A percentile compares a stretch with the other conserved stretches of the same genome.
These are phyloP conservation scores for Ploceus nigricollis DNA, from an alignment of 2,113 vertebrate species.

Conservation along the genomic window DNA sequence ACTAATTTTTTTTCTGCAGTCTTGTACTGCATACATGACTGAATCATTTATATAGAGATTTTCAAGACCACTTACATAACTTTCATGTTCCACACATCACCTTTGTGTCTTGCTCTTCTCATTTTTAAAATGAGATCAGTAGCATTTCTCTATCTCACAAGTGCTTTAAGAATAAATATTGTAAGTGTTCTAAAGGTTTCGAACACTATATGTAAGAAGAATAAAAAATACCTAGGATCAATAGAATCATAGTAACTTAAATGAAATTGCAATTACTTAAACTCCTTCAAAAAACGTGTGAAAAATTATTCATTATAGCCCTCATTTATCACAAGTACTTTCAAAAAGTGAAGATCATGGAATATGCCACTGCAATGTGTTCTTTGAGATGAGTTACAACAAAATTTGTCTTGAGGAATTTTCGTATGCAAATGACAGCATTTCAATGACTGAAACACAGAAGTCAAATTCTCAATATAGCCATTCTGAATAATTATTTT, in stretches of 20 bases:
- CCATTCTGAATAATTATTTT: not conserved
- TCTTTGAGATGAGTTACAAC: not conserved
- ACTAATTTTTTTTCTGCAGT: not conserved
- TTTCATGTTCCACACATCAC: not conserved
- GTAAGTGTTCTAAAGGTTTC: not conserved
- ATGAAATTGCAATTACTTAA: not conserved
- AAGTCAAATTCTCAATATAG: not conserved
- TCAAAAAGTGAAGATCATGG: not conserved
- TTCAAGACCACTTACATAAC: not conserved
- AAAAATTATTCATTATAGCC: not conserved
- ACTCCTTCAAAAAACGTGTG: not conserved
- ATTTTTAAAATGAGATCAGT: not conserved
- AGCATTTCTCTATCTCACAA: not conserved
- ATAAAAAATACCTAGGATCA: not conserved
- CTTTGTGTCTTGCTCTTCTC: not conserved
- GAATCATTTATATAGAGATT: not conserved
- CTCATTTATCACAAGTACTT: not conserved
- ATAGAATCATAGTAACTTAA: not conserved
- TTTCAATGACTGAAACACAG: not conserved
- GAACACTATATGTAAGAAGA: not conserved
- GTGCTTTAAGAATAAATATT: not conserved
- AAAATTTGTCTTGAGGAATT: not conserved
- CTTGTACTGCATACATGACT: not conserved
- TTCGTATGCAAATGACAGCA: not conserved
- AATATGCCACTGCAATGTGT: not conserved